These are phyloP conservation scores for Tor tambroides DNA, from an alignment of 2,113 vertebrate genomes.

Conservation along the genomic window DNA sequence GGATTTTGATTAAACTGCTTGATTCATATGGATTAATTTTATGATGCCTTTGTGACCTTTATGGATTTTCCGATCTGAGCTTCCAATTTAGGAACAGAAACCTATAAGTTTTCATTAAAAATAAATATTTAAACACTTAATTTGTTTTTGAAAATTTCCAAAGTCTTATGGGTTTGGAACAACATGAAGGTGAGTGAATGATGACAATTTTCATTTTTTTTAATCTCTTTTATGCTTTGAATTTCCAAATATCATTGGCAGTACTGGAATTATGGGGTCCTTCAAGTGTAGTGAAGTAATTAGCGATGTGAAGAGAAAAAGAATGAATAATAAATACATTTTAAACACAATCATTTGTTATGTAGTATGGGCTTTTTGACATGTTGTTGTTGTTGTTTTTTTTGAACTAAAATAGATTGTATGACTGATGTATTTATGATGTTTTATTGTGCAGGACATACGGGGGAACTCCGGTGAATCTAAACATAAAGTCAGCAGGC, in stretches of 20 bases:
- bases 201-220: not conserved
- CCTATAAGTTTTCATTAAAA: not conserved
- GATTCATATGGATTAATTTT: not conserved
- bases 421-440: not conserved
- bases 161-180: not conserved
- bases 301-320: not conserved
- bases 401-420: not conserved
- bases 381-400: not conserved
- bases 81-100: not conserved
- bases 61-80: too few species aligned
- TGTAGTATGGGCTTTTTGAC: not conserved
- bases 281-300: not conserved
- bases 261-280: not conserved
- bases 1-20: not conserved
- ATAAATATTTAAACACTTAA: not conserved
- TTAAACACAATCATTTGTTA: too few species aligned
- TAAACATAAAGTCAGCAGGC: constrained; percentile 95
- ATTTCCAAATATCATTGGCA: not conserved
- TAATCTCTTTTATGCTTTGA: not conserved
- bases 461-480: constrained; percentile 93
- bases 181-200: not conserved
- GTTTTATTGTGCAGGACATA: constrained; percentile 79
- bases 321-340: not conserved
- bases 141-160: not conserved
- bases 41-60: not conserved